Evolutionary conservation across 2,113 vertebrate genomes (phyloP).

Genomic region (Chloroceryle aenea): DNA sequence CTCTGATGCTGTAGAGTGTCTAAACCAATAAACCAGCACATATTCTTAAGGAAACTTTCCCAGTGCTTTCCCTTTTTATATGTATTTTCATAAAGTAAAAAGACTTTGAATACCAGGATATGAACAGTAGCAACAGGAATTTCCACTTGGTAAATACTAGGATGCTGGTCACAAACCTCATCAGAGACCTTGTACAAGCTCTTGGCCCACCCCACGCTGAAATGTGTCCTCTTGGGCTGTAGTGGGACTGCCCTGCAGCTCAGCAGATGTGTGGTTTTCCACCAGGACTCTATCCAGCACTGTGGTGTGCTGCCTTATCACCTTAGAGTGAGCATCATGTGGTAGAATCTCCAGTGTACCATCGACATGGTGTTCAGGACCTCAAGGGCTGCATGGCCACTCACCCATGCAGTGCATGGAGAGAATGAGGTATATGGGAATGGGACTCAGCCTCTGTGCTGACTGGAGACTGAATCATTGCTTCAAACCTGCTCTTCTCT

Average conservation of each 20-base stretch:
- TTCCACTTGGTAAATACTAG: neutral
- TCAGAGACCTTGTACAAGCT: neutral
- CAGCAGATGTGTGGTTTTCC: neutral
- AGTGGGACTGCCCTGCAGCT: neutral
- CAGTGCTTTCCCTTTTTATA: conserved; percentile 23
- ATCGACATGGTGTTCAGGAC: neutral
- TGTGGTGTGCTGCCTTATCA: neutral
- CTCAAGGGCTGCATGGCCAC: neutral
- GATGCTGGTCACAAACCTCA: neutral
- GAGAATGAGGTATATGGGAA: neutral
- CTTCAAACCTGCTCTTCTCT: neutral
- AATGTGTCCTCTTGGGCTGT: fast-evolving
- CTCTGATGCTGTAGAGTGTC: conserved; percentile 40
- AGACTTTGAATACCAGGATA: neutral
- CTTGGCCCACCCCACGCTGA: neutral
- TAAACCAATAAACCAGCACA: conserved; percentile 54
- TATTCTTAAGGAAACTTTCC: conserved; percentile 56
- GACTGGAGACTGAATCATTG: neutral
- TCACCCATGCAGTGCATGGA: neutral
- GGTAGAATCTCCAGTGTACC: neutral
- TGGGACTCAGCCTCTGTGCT: neutral
- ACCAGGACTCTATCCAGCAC: neutral
- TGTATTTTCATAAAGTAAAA: neutral
- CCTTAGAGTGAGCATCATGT: neutral
- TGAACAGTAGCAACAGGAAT: neutral